These are phyloP conservation scores for Drosophila kikkawai DNA, from an alignment of 1,140 invertebrate genomes.

Conservation along the genomic window DNA sequence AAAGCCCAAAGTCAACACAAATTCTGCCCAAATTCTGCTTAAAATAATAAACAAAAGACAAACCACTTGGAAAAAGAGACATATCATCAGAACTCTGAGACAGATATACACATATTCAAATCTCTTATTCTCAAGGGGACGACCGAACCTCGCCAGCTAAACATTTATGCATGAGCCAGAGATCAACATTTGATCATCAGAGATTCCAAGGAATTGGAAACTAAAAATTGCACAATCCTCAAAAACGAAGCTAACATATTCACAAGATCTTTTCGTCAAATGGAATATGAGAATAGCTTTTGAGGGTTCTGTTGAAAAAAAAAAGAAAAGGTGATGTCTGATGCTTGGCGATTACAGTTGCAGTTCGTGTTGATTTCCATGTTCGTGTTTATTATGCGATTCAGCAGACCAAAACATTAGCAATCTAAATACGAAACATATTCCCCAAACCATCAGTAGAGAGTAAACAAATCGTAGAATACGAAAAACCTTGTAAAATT, in stretches of 20 bases:
- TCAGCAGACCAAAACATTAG: conserved; percentile 69
- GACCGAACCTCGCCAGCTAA: conserved; percentile 37
- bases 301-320: conserved; percentile 27
- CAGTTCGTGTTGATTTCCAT: conserved; percentile 6
- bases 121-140: neutral
- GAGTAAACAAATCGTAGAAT: conserved; percentile 7
- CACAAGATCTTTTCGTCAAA: conserved; percentile 13
- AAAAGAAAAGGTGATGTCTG: conserved; percentile 12
- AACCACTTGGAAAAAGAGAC: neutral
- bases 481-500: conserved; percentile 22
- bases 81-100: conserved; percentile 1
- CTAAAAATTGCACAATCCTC: conserved; percentile 46
- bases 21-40: neutral
- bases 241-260: conserved; percentile 16
- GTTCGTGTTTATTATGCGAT: conserved; percentile 52
- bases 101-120: neutral
- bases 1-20: neutral
- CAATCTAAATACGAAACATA: conserved; percentile 30
- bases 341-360: conserved; percentile 14
- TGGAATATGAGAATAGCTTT: conserved; percentile 4
- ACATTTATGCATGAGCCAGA: conserved; percentile 73
- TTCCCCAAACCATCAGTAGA: neutral
- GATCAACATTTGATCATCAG: conserved; percentile 51
- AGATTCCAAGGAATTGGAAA: conserved; percentile 30
- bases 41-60: neutral